Base-by-base conservation (phyloP, 2,888 invertebrate genomes). In the Agrotis ipsilon region DNA sequence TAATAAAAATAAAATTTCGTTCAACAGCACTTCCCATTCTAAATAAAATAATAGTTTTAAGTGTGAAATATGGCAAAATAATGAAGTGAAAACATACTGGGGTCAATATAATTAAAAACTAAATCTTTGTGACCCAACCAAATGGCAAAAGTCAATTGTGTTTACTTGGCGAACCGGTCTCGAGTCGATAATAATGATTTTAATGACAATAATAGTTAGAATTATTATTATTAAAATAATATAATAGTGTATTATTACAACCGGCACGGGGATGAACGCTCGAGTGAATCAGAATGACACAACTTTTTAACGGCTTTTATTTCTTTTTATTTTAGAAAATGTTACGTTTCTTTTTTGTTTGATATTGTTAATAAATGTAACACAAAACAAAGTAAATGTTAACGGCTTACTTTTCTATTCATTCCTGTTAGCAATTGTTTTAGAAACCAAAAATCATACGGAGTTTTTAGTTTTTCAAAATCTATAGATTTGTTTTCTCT, bases 101-200 rank as follows among this genome's bases (percentile, higher is more conserved):
- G 94, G 94, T 94, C 94, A 94, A 94, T 90, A 94, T 90, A 94
- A 94, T 95, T 93, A 94, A 94, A 94, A 88, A 87, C 88, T 85
- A 84, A 88, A 91, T 95, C 95, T 95, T 96, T 96, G 93, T 92
- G 86, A 94, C 65, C 76, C 95, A 95, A 79, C 93, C 90, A 90
- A 94, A 94, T 91, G 95, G 94, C 92, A 96, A 95, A 92, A 96
- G 94, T 95, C 94, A 92, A 96, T 96, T 95, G 94, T 96, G 90
- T 90, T 92, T 89, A 91, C 75, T 88, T 89, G 80, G 83, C 88
- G 88, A 89, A 91, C 89, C 92, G 90, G 85, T 85, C 85, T 78
- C 81, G 71, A 75, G 76, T 81, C 89, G 78, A 86, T 89, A 88
- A 90, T 93, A 93, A 93, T 92, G 89, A 94, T 91, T 93, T 92